A percentile compares a stretch with the other conserved stretches of the same genome.
Evolutionary conservation across 1,140 invertebrate genomes (phyloP).

Genomic region (Zaprionus camerounensis): DNA sequence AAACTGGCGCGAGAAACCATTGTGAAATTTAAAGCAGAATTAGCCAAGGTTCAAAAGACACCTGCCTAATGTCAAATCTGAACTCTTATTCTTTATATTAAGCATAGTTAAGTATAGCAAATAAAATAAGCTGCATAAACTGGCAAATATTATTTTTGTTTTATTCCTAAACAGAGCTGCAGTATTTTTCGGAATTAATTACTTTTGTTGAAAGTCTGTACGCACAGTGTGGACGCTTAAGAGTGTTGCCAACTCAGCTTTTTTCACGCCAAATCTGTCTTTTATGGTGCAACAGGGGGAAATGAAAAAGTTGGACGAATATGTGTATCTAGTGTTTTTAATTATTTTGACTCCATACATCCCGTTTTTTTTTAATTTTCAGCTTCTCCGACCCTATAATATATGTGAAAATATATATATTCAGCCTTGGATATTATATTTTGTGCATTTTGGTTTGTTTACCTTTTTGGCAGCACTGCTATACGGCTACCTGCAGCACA

Average conservation of each 20-base stretch:
- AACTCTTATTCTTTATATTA: neutral
- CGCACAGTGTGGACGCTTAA: no score
- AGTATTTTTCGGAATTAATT: neutral
- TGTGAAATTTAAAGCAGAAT: conserved; percentile 94
- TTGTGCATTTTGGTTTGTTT: no score
- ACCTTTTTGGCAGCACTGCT: neutral
- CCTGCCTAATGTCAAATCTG: conserved; percentile 35
- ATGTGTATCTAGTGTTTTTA: no score
- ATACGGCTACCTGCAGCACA: neutral
- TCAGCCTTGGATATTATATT: no score
- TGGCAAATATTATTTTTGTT: neutral
- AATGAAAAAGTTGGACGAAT: no score
- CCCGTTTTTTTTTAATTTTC: no score
- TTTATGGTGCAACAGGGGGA: no score
- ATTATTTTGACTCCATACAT: no score
- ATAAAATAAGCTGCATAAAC: conserved; percentile 18
- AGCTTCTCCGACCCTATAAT: no score
- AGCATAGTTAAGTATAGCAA: conserved; percentile 5
- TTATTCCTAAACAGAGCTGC: neutral
- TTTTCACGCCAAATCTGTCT: no score
- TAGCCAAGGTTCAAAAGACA: conserved; percentile 88
- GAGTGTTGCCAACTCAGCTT: no score
- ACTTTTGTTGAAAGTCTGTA: neutral
- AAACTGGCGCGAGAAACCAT: conserved; percentile 96
- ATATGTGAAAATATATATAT: no score